Percentiles rank a stretch among this genome's conserved stretches.
Evolutionary conservation across 1,140 invertebrate species (phyloP).

Genomic region (Dermatophagoides farinae): DNA sequence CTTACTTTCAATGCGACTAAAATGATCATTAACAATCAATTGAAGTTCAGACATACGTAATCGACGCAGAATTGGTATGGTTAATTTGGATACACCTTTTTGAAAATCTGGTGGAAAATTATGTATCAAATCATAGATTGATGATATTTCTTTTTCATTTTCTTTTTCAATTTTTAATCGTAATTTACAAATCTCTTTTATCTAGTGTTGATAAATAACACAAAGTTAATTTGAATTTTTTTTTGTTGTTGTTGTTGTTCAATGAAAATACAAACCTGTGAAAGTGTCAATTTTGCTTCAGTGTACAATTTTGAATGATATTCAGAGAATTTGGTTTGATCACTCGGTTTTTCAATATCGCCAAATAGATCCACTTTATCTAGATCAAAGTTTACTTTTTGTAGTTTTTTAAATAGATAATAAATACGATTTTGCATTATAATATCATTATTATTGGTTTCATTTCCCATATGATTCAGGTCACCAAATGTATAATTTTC

Average conservation of each 20-base stretch:
- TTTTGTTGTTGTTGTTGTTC: too few species aligned
- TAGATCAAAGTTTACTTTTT: slow-evolving; percentile 4
- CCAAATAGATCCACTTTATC: slow-evolving; percentile 2
- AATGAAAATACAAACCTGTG: slow-evolving; percentile 40
- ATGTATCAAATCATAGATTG: slow-evolving; percentile 35
- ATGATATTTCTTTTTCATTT: slow-evolving; percentile 45
- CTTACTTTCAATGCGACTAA: slow-evolving; percentile 67
- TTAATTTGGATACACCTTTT: slow-evolving; percentile 52
- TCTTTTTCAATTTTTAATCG: slow-evolving; percentile 76
- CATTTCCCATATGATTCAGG: background rate
- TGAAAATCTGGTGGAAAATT: slow-evolving; percentile 41
- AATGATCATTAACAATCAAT: slow-evolving; percentile 80
- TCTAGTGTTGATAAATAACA: background rate
- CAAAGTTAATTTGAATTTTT: too few species aligned
- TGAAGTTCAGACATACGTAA: slow-evolving; percentile 86
- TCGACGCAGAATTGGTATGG: slow-evolving; percentile 58
- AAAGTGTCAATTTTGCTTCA: slow-evolving; percentile 65
- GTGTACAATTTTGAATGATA: slow-evolving; percentile 58
- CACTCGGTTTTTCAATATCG: background rate
- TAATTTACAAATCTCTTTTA: slow-evolving; percentile 68
- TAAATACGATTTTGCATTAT: background rate
- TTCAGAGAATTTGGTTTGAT: background rate
- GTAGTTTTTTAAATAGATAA: slow-evolving; percentile 8
- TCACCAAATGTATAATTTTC: background rate
- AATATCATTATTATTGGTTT: background rate